These are phyloP conservation scores for Myrmecophaga tridactyla DNA, from an alignment of 2,113 vertebrate species.

Conservation along the genomic window DNA sequence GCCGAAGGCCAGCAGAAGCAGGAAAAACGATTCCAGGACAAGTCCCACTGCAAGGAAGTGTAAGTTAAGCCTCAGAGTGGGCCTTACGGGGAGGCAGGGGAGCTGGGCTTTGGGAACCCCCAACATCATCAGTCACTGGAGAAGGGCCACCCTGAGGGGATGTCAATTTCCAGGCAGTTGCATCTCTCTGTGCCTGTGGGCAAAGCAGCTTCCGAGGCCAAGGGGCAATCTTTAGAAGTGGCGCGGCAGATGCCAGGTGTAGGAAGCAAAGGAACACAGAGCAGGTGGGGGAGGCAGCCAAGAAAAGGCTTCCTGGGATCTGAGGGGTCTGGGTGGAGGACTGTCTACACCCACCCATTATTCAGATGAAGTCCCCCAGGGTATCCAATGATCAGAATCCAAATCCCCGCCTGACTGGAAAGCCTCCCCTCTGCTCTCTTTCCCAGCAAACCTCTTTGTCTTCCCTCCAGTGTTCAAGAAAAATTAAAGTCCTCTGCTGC, in stretches of 20 bases:
- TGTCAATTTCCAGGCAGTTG: not conserved
- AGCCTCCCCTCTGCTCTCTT: too few species aligned
- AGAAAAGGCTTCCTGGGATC: not conserved
- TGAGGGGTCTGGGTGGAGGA: accelerated
- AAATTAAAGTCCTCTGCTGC: not conserved
- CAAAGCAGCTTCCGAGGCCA: not conserved
- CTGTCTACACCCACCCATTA: accelerated
- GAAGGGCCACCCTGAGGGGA: not conserved
- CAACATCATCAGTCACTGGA: not conserved
- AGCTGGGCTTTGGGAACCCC: not conserved
- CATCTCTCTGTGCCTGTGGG: not conserved
- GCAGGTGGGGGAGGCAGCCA: accelerated
- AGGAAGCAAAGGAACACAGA: not conserved
- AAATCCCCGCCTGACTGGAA: not conserved
- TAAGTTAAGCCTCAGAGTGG: accelerated
- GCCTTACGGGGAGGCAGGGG: not conserved
- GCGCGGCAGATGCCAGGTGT: accelerated
- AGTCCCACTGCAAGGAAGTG: accelerated
- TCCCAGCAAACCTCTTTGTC: too few species aligned
- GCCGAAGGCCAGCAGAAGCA: accelerated
- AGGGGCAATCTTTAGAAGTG: not conserved
- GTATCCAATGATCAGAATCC: not conserved
- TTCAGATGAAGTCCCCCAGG: not conserved
- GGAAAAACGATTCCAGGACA: not conserved
- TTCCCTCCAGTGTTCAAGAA: not conserved